These are phyloP conservation scores for Coregonus sp. DNA, from an alignment of 2,797 vertebrate genomes.

Conservation along the genomic window DNA sequence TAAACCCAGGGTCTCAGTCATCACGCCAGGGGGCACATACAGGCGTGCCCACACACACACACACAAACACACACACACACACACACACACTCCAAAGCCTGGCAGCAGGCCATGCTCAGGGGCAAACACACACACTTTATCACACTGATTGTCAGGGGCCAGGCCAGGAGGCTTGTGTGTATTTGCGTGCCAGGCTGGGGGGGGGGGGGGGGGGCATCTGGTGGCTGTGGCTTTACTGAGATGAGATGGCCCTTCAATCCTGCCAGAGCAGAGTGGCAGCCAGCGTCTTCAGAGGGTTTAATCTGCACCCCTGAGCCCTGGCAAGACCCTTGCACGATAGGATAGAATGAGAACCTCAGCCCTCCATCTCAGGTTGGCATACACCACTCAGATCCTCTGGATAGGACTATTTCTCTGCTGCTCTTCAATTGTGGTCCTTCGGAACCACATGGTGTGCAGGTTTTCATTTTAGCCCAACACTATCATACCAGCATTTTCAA, in stretches of 20 bases:
- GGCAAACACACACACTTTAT: slow-evolving; percentile 36
- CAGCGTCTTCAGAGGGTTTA: slow-evolving; percentile 52
- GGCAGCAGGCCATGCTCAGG: slow-evolving; percentile 26
- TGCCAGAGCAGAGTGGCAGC: neutral
- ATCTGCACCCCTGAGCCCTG: slow-evolving; percentile 61
- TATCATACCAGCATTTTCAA: neutral
- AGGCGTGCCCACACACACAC: slow-evolving; percentile 16
- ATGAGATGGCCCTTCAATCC: slow-evolving; percentile 3
- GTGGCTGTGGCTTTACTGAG: slow-evolving; percentile 14
- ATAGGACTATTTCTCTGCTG: neutral
- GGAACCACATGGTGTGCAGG: too few species aligned
- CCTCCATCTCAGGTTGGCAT: neutral
- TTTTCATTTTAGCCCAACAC: neutral
- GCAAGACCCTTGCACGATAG: slow-evolving; percentile 22
- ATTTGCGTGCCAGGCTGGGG: neutral
- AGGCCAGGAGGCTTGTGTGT: neutral
- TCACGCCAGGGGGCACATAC: slow-evolving; percentile 6
- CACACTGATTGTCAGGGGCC: neutral
- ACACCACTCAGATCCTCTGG: neutral
- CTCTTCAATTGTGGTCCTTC: too few species aligned
- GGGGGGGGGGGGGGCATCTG: neutral
- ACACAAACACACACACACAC: slow-evolving; percentile 35
- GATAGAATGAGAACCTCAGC: neutral
- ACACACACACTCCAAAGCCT: slow-evolving; percentile 34
- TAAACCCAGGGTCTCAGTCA: slow-evolving; percentile 15